A percentile compares a stretch with the other conserved stretches of the same genome.
These are phyloP conservation scores for Phalacrocorax carbo DNA, from an alignment of 2,113 vertebrate species.

Conservation along the genomic window DNA sequence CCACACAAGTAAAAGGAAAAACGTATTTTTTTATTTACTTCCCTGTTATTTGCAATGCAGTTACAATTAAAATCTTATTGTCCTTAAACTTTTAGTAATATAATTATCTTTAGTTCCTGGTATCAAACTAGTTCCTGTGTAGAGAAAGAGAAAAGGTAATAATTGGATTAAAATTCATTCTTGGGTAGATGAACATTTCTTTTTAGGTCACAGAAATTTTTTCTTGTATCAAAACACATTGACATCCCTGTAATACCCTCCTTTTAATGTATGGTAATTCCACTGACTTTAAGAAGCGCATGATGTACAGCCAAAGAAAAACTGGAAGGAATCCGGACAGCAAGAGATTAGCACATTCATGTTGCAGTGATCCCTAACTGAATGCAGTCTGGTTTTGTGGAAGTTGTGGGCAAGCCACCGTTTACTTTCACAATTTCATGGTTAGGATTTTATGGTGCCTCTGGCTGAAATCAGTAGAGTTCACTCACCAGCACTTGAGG, in stretches of 20 bases:
- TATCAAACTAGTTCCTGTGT: not conserved
- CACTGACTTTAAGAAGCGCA: not conserved
- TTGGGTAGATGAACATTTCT: not conserved
- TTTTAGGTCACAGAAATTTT: not conserved
- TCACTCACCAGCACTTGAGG: not conserved
- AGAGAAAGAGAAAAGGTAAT: not conserved
- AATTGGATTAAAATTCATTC: not conserved
- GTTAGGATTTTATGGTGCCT: not conserved
- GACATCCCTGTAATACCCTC: not conserved
- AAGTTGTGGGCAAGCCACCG: rapidly evolving
- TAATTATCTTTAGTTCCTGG: not conserved
- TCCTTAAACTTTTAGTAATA: not conserved
- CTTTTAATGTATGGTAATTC: not conserved
- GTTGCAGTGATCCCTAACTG: not conserved
- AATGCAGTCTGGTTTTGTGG: not conserved
- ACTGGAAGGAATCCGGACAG: not conserved
- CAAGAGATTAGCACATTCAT: not conserved
- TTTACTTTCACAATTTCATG: not conserved
- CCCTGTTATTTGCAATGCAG: not conserved
- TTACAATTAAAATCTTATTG: not conserved
- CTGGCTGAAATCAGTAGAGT: not conserved
- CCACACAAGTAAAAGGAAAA: not conserved
- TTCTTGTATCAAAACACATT: not conserved
- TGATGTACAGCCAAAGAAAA: not conserved
- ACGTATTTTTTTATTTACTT: not conserved